Conservation (phyloP, 2,888 invertebrate species). For the Platycnemis pennipes region DNA sequence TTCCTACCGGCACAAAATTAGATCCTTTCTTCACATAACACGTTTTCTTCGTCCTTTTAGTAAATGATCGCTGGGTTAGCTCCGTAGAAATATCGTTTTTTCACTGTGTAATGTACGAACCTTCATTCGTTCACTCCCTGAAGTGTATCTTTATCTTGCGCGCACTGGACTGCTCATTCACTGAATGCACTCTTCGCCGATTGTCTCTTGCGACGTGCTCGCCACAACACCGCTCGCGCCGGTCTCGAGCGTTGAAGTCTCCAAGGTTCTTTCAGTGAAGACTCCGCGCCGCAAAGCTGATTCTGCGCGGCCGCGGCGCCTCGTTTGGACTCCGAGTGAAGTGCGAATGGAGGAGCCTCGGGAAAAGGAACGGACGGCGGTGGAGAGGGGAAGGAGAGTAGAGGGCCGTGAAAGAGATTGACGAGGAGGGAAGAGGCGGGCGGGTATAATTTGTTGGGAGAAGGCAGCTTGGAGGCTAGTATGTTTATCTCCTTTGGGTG, state of each 20-base stretch:
- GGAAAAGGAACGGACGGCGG: constrained; percentile 25
- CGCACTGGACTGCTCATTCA: too few species aligned
- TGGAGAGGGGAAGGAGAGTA: not conserved
- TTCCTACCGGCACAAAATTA: not conserved
- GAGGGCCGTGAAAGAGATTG: not conserved
- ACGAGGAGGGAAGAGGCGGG: not conserved
- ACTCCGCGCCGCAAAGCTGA: constrained; percentile 27
- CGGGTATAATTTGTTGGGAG: not conserved
- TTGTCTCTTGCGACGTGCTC: too few species aligned
- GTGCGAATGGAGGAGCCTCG: constrained; percentile 16
- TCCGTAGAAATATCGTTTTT: too few species aligned
- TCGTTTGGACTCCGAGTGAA: constrained; percentile 49
- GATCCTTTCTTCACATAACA: not conserved
- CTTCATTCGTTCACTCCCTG: not conserved
- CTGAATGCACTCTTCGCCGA: too few species aligned
- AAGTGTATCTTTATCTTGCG: too few species aligned
- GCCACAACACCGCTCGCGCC: not conserved
- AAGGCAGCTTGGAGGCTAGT: not conserved
- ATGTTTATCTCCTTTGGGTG: not conserved
- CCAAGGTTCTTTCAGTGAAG: not conserved
- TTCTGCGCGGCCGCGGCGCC: constrained; percentile 46
- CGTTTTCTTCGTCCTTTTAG: not conserved
- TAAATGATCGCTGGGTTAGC: too few species aligned
- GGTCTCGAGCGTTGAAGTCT: constrained; percentile 62
- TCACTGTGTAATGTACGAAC: too few species aligned